phyloP scores from a whole-genome alignment of 2,888 invertebrate genomes.

The Venustoraphidia nigricollis region DNA sequence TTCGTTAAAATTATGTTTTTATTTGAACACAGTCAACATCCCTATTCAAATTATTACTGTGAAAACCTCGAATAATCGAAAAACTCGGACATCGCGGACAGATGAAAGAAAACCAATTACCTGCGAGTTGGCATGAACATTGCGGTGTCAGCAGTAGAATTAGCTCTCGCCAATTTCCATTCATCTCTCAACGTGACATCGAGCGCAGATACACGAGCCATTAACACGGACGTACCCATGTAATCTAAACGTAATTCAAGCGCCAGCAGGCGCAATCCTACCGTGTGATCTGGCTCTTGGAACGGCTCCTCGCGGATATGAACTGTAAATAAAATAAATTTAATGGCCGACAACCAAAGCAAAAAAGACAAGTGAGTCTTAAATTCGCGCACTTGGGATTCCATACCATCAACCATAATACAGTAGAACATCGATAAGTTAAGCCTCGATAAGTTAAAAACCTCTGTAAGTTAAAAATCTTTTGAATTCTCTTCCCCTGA shows the following conservation, averaged over 20 bases:
- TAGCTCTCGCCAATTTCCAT: slow-evolving; percentile 53
- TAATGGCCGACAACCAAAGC: slow-evolving; percentile 1
- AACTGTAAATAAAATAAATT: slow-evolving; percentile 33
- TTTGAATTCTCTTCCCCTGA: too few species aligned
- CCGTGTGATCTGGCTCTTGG: slow-evolving; percentile 75
- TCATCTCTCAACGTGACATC: slow-evolving; percentile 72
- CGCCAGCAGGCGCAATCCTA: slow-evolving; percentile 67
- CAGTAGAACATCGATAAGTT: too few species aligned
- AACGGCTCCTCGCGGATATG: slow-evolving; percentile 83
- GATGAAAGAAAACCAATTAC: slow-evolving; percentile 19
- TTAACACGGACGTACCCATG: slow-evolving; percentile 93
- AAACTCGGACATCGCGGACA: too few species aligned
- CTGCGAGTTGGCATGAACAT: slow-evolving; percentile 44
- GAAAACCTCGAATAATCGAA: too few species aligned
- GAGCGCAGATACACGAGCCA: slow-evolving; percentile 75
- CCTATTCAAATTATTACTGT: too few species aligned
- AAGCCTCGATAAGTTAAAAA: too few species aligned
- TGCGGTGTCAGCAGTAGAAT: slow-evolving; percentile 29
- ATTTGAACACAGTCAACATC: too few species aligned
- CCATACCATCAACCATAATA: too few species aligned
- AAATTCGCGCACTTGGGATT: too few species aligned
- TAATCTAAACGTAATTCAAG: slow-evolving; percentile 88
- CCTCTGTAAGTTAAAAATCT: too few species aligned
- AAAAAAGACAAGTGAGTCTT: not conserved
- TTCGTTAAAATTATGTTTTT: too few species aligned